These are phyloP conservation scores for Lagorchestes hirsutus DNA, from an alignment of 2,797 vertebrate genomes.

Conservation along the genomic window DNA sequence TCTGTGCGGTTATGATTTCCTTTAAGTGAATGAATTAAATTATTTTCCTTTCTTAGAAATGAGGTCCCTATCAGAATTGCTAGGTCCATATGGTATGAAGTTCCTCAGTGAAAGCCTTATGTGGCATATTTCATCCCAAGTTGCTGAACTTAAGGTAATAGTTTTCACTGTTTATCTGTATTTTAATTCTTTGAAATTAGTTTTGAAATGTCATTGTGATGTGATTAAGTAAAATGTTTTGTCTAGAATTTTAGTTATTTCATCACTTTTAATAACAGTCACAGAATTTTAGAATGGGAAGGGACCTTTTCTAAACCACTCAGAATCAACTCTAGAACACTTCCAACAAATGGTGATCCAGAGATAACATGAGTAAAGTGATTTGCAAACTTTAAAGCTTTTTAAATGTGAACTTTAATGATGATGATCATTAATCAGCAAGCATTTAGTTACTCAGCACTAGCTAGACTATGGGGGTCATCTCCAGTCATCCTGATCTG, in stretches of 20 bases:
- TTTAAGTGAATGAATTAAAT: slow-evolving; percentile 59
- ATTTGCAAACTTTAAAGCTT: neutral
- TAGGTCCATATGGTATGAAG: slow-evolving; percentile 99
- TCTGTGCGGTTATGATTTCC: slow-evolving; percentile 57
- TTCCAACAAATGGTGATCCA: neutral
- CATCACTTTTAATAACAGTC: slow-evolving; percentile 28
- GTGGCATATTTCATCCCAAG: slow-evolving; percentile 99
- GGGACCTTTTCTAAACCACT: neutral
- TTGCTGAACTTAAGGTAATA: slow-evolving; percentile 98
- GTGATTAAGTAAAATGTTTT: slow-evolving; percentile 31
- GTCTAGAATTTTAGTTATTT: slow-evolving; percentile 47
- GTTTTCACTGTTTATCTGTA: slow-evolving; percentile 19
- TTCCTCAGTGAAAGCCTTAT: slow-evolving; percentile 99
- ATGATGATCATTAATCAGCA: neutral
- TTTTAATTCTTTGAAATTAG: slow-evolving; percentile 34
- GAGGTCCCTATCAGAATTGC: slow-evolving; percentile 95
- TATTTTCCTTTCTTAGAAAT: slow-evolving; percentile 91
- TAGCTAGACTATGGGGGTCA: neutral
- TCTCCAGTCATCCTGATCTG: no score
- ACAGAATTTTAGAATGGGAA: slow-evolving; percentile 39
- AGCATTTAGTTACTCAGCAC: neutral
- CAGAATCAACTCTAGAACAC: neutral
- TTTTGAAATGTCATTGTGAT: slow-evolving; percentile 49
- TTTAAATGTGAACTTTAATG: neutral
- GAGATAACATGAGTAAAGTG: neutral